Conservation (phyloP, 2,888 invertebrate species). For the Scrobipalpa atriplicella region DNA sequence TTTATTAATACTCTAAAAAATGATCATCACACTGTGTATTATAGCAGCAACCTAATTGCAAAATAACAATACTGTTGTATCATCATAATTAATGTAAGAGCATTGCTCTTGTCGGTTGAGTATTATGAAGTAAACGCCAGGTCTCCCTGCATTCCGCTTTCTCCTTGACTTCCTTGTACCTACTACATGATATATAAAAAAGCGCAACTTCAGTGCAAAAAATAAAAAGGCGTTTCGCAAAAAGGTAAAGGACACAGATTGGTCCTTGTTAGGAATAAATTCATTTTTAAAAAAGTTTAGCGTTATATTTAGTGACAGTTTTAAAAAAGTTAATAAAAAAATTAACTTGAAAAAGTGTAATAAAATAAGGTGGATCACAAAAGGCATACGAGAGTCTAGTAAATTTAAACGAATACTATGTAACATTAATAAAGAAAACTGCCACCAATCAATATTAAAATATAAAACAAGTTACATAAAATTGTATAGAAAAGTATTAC, state of each 20-base stretch:
- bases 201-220: background rate
- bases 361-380: conserved; percentile 1
- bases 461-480: background rate
- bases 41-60: no score
- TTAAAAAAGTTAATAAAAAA: background rate
- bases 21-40: no score
- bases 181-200: background rate
- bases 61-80: no score
- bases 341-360: background rate
- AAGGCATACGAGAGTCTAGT: background rate
- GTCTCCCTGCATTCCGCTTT: no score
- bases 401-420: background rate
- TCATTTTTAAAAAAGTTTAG: conserved; percentile 5
- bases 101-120: no score
- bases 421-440: background rate
- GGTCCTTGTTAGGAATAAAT: background rate
- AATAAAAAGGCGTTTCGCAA: background rate
- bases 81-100: no score
- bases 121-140: no score
- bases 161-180: no score
- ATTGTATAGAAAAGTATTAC: background rate
- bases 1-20: no score
- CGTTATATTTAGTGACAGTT: no score
- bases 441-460: background rate
- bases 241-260: background rate